Base-by-base conservation (phyloP, 2,797 vertebrate genomes). In the Pantherophis alleghaniensis region DNA sequence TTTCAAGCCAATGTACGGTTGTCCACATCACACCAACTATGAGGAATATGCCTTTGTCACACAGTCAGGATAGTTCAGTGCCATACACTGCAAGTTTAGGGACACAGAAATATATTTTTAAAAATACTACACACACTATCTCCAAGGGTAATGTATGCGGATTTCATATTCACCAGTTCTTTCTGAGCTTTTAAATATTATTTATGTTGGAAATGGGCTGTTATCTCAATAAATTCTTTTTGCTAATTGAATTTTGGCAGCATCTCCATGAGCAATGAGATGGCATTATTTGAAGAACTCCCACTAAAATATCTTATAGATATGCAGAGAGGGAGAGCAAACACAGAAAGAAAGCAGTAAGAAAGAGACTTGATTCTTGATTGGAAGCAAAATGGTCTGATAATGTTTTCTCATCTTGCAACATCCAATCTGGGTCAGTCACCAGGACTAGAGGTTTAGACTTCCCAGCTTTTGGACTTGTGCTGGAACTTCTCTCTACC, bases 341-440 rank as follows among this genome's bases (percentile, higher is more conserved):
- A 42, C 69, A 60, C 7, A 42, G 20, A 83, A 83, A 83, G 20
- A 83, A 79, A 83, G 20, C 74, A 83, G 37, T 47, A 83, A 83
- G 74, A 37, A 79, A 42, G 37, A 79, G 20, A 83, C 37, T 83
- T 47, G 20, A 83, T 22, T 47, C 37, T 83, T 47, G 32, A 28
- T 11, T 88, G 63, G 47, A 92, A 51, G 53, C 91, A 93, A 93
- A 94, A n/a, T 37, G 11, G 22, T 56, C 10, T 16, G 11, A 93
- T 94, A 87, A 28, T 87, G 26, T 5, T 37, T n/a, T 92, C 93
- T 79, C 74, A 79, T 47, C 20, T 83, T 83, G 32, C 69, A 74
- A 74, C 7, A 74, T 74, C 32, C n/a, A 18, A 74, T 37, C 69
- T 37, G 69, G 69, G 7, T 74, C 16, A 74, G 6, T 74, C n/a